phyloP scores from a whole-genome alignment of 2,113 vertebrate genomes.

The Pygoscelis adeliae region DNA sequence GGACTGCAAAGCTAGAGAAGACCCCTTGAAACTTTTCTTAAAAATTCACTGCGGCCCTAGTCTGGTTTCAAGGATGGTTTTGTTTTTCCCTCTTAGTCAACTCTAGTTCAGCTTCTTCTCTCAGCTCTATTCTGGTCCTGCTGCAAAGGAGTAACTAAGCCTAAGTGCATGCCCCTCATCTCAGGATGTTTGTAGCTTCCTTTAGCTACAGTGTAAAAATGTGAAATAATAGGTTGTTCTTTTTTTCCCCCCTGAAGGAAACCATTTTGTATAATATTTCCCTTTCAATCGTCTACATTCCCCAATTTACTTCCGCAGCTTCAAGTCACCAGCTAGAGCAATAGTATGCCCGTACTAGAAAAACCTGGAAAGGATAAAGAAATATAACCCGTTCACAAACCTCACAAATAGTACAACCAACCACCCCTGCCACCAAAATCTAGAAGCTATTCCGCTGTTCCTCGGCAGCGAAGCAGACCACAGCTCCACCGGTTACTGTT shows the following conservation, averaged over 20 bases:
- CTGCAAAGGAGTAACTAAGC: neutral
- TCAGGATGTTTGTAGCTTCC: neutral
- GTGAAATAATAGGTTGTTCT: neutral
- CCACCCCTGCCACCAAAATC: neutral
- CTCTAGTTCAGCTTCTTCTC: neutral
- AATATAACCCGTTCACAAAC: neutral
- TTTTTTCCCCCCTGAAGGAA: neutral
- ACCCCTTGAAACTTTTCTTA: neutral
- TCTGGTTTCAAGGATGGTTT: neutral
- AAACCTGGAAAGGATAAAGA: neutral
- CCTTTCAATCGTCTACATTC: neutral
- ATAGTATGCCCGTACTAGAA: neutral
- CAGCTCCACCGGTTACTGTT: neutral
- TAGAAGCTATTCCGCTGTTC: fast-evolving
- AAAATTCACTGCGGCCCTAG: neutral
- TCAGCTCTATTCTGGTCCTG: neutral
- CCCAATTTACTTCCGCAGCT: neutral
- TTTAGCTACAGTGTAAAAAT: neutral
- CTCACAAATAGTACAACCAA: neutral
- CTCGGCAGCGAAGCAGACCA: neutral
- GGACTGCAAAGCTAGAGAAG: neutral
- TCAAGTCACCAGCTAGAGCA: neutral
- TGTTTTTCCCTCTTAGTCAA: neutral
- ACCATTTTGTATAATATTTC: neutral
- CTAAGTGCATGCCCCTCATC: neutral